Conservation (phyloP, 2,797 vertebrate species). For the Megaceryle alcyon region DNA sequence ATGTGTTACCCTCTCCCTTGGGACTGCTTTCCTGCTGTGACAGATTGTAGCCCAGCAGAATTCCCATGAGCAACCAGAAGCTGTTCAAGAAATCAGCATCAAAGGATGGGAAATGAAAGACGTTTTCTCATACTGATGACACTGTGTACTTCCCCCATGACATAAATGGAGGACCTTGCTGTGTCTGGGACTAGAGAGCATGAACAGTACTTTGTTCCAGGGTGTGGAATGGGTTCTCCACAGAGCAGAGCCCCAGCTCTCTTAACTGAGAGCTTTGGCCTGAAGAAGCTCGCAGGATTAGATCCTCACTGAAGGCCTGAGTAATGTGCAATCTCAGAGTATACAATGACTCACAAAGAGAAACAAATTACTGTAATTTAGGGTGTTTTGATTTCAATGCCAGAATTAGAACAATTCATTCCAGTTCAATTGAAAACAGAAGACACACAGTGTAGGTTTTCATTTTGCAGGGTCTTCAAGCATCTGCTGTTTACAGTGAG, state of each 20-base stretch:
- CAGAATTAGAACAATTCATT: conserved; percentile 69
- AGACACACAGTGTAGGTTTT: conserved; percentile 4
- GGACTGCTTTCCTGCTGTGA: neutral
- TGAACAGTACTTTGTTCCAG: fast-evolving
- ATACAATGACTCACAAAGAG: conserved; percentile 53
- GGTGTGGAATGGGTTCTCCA: neutral
- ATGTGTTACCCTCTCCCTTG: neutral
- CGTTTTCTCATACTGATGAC: neutral
- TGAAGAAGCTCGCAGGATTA: neutral
- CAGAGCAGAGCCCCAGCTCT: neutral
- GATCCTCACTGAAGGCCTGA: conserved; percentile 3
- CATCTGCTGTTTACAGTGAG: neutral
- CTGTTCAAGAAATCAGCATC: neutral
- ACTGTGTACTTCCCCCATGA: neutral
- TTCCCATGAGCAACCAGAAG: neutral
- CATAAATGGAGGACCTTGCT: neutral
- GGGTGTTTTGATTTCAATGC: conserved; percentile 56
- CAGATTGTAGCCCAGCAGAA: neutral
- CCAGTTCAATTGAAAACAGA: conserved; percentile 65
- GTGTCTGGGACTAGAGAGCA: neutral
- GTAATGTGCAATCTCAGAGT: conserved; percentile 12
- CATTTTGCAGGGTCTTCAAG: conserved; percentile 18
- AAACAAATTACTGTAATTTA: conserved; percentile 69
- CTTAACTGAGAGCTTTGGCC: neutral
- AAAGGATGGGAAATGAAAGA: neutral